These are phyloP conservation scores for Latrodectus hesperus DNA, from an alignment of 2,888 invertebrate genomes.

Conservation along the genomic window DNA sequence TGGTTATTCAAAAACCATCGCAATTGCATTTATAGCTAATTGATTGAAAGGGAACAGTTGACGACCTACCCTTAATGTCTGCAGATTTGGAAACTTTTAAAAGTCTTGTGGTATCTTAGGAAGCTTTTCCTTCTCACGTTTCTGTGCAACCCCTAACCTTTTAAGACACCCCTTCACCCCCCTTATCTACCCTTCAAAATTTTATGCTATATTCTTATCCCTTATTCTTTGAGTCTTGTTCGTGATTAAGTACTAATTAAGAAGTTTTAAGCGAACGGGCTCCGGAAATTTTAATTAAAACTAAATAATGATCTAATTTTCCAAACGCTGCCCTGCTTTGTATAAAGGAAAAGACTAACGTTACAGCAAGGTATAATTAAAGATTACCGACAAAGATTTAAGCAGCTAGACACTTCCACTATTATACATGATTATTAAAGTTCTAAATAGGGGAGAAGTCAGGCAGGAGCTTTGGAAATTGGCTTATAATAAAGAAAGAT, in stretches of 20 bases:
- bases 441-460: no score
- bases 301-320: conserved; percentile 69
- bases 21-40: conserved; percentile 7
- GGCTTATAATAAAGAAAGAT: no score
- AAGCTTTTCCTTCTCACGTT: not conserved
- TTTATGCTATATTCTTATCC: conserved; percentile 34
- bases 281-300: conserved; percentile 64
- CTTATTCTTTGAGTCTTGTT: conserved; percentile 39
- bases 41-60: conserved; percentile 45
- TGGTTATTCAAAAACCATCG: no score
- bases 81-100: no score
- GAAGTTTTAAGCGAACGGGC: conserved; percentile 55
- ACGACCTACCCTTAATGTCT: not conserved
- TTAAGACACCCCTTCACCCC: conserved; percentile 32
- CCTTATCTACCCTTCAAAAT: conserved; percentile 8
- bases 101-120: no score
- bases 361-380: conserved; percentile 60
- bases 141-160: not conserved
- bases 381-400: conserved; percentile 64
- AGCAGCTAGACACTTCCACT: not conserved
- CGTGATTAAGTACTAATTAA: conserved; percentile 68
- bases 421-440: no score
- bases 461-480: no score
- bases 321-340: conserved; percentile 32
- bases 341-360: conserved; percentile 25